Conservation (phyloP, 1,140 invertebrate species). For the Neodiprion pinetum region DNA sequence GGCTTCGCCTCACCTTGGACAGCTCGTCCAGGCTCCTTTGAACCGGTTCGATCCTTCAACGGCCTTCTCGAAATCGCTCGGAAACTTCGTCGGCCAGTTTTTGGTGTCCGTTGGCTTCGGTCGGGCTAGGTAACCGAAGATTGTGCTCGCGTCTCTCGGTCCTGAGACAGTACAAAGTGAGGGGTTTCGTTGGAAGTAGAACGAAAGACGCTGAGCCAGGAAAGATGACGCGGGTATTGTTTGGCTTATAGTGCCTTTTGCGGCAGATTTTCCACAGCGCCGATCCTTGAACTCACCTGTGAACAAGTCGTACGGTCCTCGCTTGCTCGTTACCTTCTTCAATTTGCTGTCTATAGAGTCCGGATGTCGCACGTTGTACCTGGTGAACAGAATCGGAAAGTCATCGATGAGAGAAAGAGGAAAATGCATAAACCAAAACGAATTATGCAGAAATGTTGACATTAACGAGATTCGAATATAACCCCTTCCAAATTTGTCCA, state of each 20-base stretch:
- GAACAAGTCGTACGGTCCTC: constrained; percentile 39
- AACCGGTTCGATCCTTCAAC: constrained; percentile 32
- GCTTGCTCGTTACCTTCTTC: constrained; percentile 29
- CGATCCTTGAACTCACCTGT: constrained; percentile 27
- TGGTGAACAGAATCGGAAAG: neutral
- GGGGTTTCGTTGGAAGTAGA: neutral
- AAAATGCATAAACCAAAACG: too few species aligned
- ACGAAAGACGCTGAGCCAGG: neutral
- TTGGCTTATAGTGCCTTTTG: neutral
- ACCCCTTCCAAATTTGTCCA: too few species aligned
- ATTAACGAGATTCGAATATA: too few species aligned
- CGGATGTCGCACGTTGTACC: constrained; percentile 6
- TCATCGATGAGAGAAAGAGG: too few species aligned
- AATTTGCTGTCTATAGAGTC: constrained; percentile 15
- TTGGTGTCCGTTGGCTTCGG: constrained; percentile 4
- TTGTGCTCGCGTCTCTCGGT: constrained; percentile 31
- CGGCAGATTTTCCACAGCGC: neutral
- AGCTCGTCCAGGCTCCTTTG: constrained; percentile 31
- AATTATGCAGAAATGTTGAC: too few species aligned
- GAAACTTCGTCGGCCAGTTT: constrained; percentile 31
- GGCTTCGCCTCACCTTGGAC: constrained; percentile 31
- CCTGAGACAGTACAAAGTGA: constrained; percentile 22
- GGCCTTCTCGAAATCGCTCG: constrained; percentile 31
- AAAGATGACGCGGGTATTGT: neutral
- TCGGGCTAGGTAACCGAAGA: constrained; percentile 21